These are phyloP conservation scores for Empidonax alnorum DNA, from an alignment of 2,113 vertebrate species.

Conservation along the genomic window DNA sequence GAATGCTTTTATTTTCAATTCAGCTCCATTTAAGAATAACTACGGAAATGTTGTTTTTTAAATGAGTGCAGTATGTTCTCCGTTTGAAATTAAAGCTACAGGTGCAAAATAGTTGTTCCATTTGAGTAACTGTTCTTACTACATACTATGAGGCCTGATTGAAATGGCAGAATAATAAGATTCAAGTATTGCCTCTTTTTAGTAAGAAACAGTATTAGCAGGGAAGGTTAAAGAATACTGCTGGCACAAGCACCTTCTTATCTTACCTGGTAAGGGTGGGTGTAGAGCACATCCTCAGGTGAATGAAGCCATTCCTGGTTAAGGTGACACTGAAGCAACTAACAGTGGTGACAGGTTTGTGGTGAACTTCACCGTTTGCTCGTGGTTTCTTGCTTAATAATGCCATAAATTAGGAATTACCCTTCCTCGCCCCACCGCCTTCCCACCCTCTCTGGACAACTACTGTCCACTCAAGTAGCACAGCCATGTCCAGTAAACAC, in stretches of 20 bases:
- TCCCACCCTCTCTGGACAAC: no score
- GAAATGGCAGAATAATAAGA: background rate
- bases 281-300: background rate
- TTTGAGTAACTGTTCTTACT: background rate
- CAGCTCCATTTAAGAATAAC: background rate
- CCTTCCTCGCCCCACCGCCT: no score
- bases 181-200: background rate
- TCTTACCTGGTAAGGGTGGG: background rate
- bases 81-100: background rate
- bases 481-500: background rate
- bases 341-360: background rate
- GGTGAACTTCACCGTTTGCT: background rate
- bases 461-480: background rate
- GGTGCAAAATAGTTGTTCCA: background rate
- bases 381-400: background rate
- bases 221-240: background rate
- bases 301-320: background rate
- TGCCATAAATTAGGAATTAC: background rate
- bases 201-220: background rate
- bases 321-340: background rate
- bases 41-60: background rate
- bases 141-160: background rate
- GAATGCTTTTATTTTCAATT: background rate
- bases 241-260: background rate
- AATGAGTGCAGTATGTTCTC: background rate